phyloP scores from a whole-genome alignment of 1,140 invertebrate species.

The Lordiphosa stackelbergi region DNA sequence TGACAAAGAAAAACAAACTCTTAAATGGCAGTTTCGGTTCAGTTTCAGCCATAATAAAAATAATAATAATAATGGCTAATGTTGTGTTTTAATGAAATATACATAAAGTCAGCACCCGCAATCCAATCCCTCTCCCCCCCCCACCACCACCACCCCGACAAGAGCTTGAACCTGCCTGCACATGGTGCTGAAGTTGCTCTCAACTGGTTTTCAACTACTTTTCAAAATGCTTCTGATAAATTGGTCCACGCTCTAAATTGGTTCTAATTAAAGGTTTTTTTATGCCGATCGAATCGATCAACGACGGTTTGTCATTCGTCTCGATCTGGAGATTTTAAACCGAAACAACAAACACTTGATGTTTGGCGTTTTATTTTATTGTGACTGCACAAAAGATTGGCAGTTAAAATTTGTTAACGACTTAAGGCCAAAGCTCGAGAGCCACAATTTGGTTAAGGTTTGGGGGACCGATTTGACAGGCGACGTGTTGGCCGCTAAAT shows the following conservation, averaged over 20 bases:
- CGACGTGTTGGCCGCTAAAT: slow-evolving; percentile 29
- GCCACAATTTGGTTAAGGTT: slow-evolving; percentile 52
- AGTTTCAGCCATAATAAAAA: slow-evolving; percentile 47
- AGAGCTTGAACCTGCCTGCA: slow-evolving; percentile 16
- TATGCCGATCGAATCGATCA: slow-evolving; percentile 72
- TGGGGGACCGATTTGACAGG: slow-evolving; percentile 56
- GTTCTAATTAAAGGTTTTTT: slow-evolving; percentile 68
- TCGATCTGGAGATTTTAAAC: slow-evolving; percentile 38
- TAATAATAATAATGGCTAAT: slow-evolving; percentile 53
- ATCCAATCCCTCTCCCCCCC: background rate
- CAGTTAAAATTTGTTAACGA: slow-evolving; percentile 61
- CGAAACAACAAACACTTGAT: slow-evolving; percentile 65
- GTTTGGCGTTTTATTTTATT: slow-evolving; percentile 57
- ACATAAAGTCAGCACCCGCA: slow-evolving; percentile 17
- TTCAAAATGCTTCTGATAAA: slow-evolving; percentile 74
- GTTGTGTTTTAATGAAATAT: slow-evolving; percentile 54
- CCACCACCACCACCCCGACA: background rate
- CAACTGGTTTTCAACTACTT: slow-evolving; percentile 74
- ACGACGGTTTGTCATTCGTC: slow-evolving; percentile 59
- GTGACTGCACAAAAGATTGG: slow-evolving; percentile 59
- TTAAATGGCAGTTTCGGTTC: slow-evolving; percentile 57
- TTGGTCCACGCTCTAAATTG: slow-evolving; percentile 73
- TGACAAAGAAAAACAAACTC: slow-evolving; percentile 73
- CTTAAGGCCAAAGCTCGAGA: slow-evolving; percentile 68
- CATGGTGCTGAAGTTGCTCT: slow-evolving; percentile 69